Evolutionary conservation across 2,888 invertebrate genomes (phyloP).

Genomic region (Eledona agricola): DNA sequence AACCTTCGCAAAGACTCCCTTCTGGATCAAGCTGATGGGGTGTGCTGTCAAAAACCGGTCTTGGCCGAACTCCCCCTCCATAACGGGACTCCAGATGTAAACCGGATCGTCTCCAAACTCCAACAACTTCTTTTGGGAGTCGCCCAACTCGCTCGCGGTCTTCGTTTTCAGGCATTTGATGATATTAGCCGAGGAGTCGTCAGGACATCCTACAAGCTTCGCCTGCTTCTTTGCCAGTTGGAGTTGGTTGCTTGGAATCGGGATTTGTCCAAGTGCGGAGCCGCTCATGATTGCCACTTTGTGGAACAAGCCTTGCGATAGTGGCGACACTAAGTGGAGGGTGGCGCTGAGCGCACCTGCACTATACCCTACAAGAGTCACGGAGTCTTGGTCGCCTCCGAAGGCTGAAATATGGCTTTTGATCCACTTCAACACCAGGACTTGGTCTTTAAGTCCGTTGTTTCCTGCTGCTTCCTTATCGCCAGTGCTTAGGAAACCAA

Average conservation of each 20-base stretch:
- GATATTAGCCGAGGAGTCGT: constrained; percentile 59
- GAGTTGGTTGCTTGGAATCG: constrained; percentile 66
- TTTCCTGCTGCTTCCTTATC: constrained; percentile 74
- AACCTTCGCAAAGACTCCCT: constrained; percentile 69
- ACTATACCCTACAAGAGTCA: constrained; percentile 72
- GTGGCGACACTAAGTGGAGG: constrained; percentile 70
- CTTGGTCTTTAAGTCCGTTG: constrained; percentile 77
- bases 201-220: constrained; percentile 65
- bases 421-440: constrained; percentile 72
- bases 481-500: constrained; percentile 68
- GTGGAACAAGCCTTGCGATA: constrained; percentile 75
- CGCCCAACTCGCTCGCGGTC: constrained; percentile 63
- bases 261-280: constrained; percentile 66
- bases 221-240: constrained; percentile 72
- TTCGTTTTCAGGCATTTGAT: constrained; percentile 71
- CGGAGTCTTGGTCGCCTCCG: constrained; percentile 72
- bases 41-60: constrained; percentile 71
- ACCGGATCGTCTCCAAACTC: constrained; percentile 67
- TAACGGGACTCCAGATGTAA: constrained; percentile 69
- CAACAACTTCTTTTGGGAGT: too few species aligned
- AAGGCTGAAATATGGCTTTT: constrained; percentile 72
- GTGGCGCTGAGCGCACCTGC: constrained; percentile 62
- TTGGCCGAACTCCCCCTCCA: constrained; percentile 73
- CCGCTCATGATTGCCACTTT: constrained; percentile 76
- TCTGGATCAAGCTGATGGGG: constrained; percentile 67